A percentile compares a stretch with the other conserved stretches of the same genome.
Conservation (phyloP, 2,797 vertebrate species). For the Telmatherina bonti region DNA sequence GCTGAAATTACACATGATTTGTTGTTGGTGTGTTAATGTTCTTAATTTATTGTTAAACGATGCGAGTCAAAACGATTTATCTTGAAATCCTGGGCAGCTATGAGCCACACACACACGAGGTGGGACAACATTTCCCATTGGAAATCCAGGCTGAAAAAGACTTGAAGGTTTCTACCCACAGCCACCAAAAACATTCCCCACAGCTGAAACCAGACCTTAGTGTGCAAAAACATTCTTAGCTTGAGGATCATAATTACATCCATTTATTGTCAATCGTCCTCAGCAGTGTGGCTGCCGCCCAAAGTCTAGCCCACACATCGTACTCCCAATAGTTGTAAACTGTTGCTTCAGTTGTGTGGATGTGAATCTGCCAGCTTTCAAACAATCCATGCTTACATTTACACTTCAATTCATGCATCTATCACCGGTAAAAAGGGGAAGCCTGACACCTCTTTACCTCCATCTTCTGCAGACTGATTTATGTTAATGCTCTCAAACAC, state of each 20-base stretch:
- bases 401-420: conserved; percentile 27
- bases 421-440: conserved; percentile 4
- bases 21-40: conserved; percentile 8
- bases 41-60: conserved; percentile 7
- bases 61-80: conserved; percentile 5
- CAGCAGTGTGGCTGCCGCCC: conserved; percentile 10
- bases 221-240: conserved; percentile 37
- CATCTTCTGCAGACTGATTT: neutral
- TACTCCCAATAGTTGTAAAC: conserved; percentile 8
- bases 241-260: conserved; percentile 38
- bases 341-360: conserved; percentile 2
- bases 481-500: neutral
- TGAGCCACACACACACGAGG: neutral
- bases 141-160: conserved; percentile 16
- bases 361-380: conserved; percentile 17
- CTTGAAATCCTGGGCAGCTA: conserved; percentile 6
- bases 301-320: conserved; percentile 21
- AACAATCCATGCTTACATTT: conserved; percentile 24
- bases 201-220: conserved; percentile 28
- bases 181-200: conserved; percentile 39
- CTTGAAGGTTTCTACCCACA: conserved; percentile 28
- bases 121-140: conserved; percentile 22
- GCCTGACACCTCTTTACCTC: neutral
- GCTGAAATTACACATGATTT: conserved; percentile 3
- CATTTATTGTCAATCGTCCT: conserved; percentile 48